These are phyloP conservation scores for Carabus problematicus DNA, from an alignment of 2,888 invertebrate genomes.

Conservation along the genomic window DNA sequence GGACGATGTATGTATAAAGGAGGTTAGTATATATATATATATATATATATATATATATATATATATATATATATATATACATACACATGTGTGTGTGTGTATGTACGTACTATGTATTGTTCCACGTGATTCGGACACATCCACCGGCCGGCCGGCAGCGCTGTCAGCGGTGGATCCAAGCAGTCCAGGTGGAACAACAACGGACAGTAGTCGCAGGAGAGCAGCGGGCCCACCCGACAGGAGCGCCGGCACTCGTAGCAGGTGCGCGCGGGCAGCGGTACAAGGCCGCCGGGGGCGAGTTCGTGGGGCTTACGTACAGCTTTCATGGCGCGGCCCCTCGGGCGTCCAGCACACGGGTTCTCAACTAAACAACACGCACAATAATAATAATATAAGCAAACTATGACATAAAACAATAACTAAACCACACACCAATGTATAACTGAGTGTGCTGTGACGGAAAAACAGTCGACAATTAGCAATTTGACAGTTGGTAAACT, in stretches of 20 bases:
- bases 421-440: no score
- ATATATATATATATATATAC: neutral
- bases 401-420: no score
- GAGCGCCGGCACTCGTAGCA: slow-evolving; percentile 88
- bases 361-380: slow-evolving; percentile 50
- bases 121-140: slow-evolving; percentile 98
- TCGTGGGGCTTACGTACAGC: slow-evolving; percentile 45
- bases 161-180: slow-evolving; percentile 89
- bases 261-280: slow-evolving; percentile 82
- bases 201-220: slow-evolving; percentile 95
- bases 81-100: neutral
- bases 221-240: slow-evolving; percentile 81
- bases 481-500: neutral
- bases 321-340: slow-evolving; percentile 41
- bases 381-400: neutral
- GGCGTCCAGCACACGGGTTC: slow-evolving; percentile 45
- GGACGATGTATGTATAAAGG: slow-evolving; percentile 16
- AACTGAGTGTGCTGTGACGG: neutral
- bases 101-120: slow-evolving; percentile 76
- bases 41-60: slow-evolving; percentile 10
- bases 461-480: neutral
- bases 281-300: slow-evolving; percentile 63
- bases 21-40: slow-evolving; percentile 1
- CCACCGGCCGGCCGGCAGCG: slow-evolving; percentile 89
- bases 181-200: slow-evolving; percentile 93